Base-by-base conservation (phyloP, 2,797 vertebrate genomes). In the Sus cebifrons region DNA sequence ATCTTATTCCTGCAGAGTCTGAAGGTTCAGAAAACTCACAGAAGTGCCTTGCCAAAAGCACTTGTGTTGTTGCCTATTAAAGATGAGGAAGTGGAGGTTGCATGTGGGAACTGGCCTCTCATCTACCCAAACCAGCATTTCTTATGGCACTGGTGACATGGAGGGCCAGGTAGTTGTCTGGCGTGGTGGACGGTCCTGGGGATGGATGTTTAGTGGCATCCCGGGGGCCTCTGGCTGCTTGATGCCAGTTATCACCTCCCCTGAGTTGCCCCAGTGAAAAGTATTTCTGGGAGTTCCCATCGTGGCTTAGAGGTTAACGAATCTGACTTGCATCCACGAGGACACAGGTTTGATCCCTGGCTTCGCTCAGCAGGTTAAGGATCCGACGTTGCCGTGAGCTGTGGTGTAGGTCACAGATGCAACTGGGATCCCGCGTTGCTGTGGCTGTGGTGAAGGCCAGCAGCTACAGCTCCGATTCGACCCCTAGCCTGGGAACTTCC, bases 11-110 rank as follows among this genome's bases (percentile, higher is more conserved):
- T 70, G 10, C 18, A 75, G 92, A 92, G 87, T 86, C 62, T 82
- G 89, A 85, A 71, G 82, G 77, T 40, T 92, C 29, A 89, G 78
- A 82, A 97, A 96, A 86, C 20, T 84, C 13, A 12, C 18, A 81
- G 75, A 96, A 93, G 17, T 92, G 29, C 52, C 44, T 10, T 88
- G 29, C 56, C 18, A 70, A 92, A 84, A 77, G 18, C 77, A 89
- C n/a, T n/a, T 65, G 36, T 74, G 3, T 29, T 73, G 14, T 60
- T 95, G 73, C 58, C 62, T 85, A 40, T 13, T 85, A 60, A 95
- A 36, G 49, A 54, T 74, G 74, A 89, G 49, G 73, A 36, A 70
- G 32, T 49, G 23, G 68, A n/a, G 58, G n/a, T 74, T 54, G 16
- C 65, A 32, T 14, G 1, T 79, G 23, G 25, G 36, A 75, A 75